Percentiles rank a stretch among this genome's conserved stretches.
Conservation (phyloP, 64 coral and sea anemone species). For the Astreopora myriophthalma region DNA sequence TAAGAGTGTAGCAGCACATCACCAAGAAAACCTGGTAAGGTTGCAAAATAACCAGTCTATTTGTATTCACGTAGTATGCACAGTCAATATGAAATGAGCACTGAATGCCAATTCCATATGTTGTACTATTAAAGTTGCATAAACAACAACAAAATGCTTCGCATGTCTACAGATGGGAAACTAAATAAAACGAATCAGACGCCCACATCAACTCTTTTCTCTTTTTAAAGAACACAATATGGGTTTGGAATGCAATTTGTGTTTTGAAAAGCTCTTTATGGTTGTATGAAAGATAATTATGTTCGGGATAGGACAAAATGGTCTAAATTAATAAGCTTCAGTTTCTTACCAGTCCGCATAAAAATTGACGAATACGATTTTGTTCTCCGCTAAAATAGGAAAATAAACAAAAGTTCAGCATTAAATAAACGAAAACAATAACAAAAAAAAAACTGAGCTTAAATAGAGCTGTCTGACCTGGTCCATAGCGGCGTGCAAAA, state of each 20-base stretch:
- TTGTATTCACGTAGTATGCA: too few species aligned
- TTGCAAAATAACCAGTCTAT: too few species aligned
- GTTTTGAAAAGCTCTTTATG: constrained; percentile 2
- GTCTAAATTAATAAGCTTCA: background rate
- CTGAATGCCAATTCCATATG: too few species aligned
- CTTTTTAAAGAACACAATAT: background rate
- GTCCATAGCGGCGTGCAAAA: background rate
- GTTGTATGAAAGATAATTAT: too few species aligned
- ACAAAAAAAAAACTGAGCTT: background rate
- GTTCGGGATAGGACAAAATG: background rate
- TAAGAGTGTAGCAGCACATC: too few species aligned
- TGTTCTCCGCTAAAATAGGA: constrained; percentile 76
- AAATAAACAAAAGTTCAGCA: background rate
- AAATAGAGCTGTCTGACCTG: background rate
- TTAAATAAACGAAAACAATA: background rate
- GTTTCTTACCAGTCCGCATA: constrained; percentile 96
- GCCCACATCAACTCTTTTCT: background rate
- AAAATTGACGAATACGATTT: constrained; percentile 96
- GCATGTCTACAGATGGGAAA: too few species aligned
- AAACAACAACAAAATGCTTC: too few species aligned
- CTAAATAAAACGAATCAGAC: background rate
- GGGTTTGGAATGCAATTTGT: background rate
- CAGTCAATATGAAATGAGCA: too few species aligned
- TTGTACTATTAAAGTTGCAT: too few species aligned
- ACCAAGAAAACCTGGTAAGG: too few species aligned